These are phyloP conservation scores for Bombus superbus DNA, from an alignment of 1,140 invertebrate genomes.

Conservation along the genomic window DNA sequence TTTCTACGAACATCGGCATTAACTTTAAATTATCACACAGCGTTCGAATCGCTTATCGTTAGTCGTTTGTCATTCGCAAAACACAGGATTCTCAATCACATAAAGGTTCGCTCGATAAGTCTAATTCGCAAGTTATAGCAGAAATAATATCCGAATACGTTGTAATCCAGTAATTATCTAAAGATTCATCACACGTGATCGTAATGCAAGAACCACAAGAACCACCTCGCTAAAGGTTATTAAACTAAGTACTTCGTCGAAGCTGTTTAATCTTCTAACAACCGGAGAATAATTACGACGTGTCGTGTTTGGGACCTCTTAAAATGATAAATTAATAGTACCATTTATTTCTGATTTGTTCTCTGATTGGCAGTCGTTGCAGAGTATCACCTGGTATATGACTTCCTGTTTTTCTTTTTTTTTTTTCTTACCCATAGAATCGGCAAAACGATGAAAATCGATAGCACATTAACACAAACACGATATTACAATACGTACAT, in stretches of 20 bases:
- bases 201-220: background rate
- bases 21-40: background rate
- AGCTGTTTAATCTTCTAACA: slow-evolving; percentile 18
- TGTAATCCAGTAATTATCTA: background rate
- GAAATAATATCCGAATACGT: background rate
- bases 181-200: background rate
- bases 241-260: slow-evolving; percentile 13
- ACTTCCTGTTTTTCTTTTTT: background rate
- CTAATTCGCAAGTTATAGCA: too few relatives aligned
- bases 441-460: slow-evolving; percentile 8
- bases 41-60: background rate
- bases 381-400: background rate
- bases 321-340: slow-evolving; percentile 34
- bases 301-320: background rate
- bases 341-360: slow-evolving; percentile 14
- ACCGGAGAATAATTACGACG: slow-evolving; percentile 7
- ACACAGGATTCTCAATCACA: background rate
- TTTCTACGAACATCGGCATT: background rate
- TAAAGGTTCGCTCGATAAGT: background rate
- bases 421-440: background rate
- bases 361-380: slow-evolving; percentile 23
- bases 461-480: slow-evolving; percentile 22
- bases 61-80: background rate
- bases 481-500: slow-evolving; percentile 17
- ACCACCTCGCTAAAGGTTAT: background rate